These are phyloP conservation scores for Pinna nobilis DNA, from an alignment of 1,140 invertebrate species.

Conservation along the genomic window DNA sequence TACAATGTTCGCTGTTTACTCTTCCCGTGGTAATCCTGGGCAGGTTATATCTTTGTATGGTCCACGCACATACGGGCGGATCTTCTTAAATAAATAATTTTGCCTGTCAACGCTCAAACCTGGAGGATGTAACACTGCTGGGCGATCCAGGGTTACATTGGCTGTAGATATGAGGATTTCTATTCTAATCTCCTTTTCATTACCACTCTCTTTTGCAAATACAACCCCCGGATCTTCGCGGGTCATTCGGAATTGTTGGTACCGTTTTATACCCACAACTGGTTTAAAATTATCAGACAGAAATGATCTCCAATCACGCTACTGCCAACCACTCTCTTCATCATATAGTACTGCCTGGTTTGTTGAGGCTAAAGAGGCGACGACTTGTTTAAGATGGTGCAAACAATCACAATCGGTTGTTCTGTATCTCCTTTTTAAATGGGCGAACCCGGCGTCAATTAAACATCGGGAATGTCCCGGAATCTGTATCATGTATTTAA, in stretches of 20 bases:
- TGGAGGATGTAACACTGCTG: background rate
- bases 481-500: background rate
- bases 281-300: background rate
- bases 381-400: background rate
- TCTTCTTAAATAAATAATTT: background rate
- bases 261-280: background rate
- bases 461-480: conserved; percentile 1
- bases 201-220: background rate
- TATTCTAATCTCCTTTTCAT: background rate
- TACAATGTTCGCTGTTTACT: background rate
- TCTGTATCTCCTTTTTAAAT: background rate
- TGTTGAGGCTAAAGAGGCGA: background rate
- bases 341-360: background rate
- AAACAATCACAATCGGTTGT: conserved; percentile 1
- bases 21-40: background rate
- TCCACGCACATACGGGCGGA: background rate
- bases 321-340: background rate
- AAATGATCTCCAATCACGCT: background rate
- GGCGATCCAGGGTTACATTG: background rate
- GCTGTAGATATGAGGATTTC: background rate
- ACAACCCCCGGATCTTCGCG: background rate
- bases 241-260: background rate
- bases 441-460: background rate
- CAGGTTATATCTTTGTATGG: background rate
- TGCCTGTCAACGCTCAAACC: background rate